phyloP scores from a whole-genome alignment of 2,888 invertebrate species.

The Apamea monoglypha region DNA sequence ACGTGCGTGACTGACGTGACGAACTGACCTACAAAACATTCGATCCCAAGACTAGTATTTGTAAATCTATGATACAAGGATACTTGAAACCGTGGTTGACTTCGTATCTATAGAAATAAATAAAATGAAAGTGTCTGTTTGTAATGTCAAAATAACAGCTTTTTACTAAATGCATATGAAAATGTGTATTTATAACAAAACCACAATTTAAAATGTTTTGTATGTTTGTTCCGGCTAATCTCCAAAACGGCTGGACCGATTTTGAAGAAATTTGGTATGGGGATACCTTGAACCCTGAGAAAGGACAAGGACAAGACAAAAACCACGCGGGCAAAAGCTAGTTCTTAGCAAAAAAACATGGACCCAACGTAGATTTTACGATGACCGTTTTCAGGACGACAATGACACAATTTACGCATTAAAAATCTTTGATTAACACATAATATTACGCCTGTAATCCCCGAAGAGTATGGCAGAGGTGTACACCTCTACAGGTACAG shows the following conservation, averaged over 20 bases:
- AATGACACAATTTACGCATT: not conserved
- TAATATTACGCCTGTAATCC: not conserved
- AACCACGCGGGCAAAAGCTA: too few relatives aligned
- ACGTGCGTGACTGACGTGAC: conserved; percentile 29
- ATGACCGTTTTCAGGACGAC: not conserved
- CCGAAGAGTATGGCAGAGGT: too few relatives aligned
- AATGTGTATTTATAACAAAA: too few relatives aligned
- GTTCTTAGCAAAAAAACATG: not conserved
- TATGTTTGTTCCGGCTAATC: not conserved
- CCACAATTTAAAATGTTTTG: too few relatives aligned
- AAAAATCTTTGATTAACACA: not conserved
- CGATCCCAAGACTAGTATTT: conserved; percentile 2
- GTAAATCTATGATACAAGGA: not conserved
- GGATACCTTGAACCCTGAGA: too few relatives aligned
- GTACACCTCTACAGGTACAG: too few relatives aligned
- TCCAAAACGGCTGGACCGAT: not conserved
- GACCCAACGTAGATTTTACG: not conserved
- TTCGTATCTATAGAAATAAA: not conserved
- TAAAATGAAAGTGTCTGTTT: too few relatives aligned
- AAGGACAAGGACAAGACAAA: too few relatives aligned
- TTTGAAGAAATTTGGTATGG: too few relatives aligned
- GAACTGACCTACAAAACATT: conserved; percentile 35
- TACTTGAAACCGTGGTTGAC: not conserved
- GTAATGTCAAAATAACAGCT: too few relatives aligned
- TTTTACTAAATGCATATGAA: too few relatives aligned